Conservation (phyloP, 92 coral and sea anemone genomes). For the Porites divaricata region DNA sequence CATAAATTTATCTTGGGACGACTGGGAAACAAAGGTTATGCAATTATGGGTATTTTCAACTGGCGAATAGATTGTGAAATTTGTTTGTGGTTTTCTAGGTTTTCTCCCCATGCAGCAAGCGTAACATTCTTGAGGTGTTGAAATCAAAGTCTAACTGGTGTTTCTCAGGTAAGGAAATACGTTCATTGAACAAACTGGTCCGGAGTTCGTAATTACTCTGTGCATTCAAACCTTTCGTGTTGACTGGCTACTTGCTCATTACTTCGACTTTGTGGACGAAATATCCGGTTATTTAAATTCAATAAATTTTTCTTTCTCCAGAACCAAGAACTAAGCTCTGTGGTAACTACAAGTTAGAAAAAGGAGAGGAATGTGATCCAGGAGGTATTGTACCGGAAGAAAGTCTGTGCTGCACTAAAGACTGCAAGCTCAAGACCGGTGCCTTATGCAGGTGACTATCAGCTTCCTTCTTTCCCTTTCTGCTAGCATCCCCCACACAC, state of each 20-base stretch:
- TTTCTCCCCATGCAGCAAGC: slow-evolving; percentile 87
- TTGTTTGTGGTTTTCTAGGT: slow-evolving; percentile 45
- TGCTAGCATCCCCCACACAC: too few relatives aligned
- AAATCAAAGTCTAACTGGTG: slow-evolving; percentile 67
- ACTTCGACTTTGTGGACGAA: too few relatives aligned
- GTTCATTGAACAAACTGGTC: too few relatives aligned
- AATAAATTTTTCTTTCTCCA: slow-evolving; percentile 2
- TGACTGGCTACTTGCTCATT: too few relatives aligned
- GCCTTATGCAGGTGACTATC: slow-evolving; percentile 79
- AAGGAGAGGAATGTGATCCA: slow-evolving; percentile 89
- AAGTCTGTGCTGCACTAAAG: slow-evolving; percentile 74
- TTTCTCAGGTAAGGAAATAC: slow-evolving; percentile 59
- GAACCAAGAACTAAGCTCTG: slow-evolving; percentile 82
- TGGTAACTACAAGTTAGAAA: slow-evolving; percentile 89
- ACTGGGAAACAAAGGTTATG: too few relatives aligned
- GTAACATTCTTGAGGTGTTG: slow-evolving; percentile 71
- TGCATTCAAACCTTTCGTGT: too few relatives aligned
- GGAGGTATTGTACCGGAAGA: slow-evolving; percentile 70
- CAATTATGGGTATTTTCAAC: too few relatives aligned
- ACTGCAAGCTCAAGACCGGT: slow-evolving; percentile 66
- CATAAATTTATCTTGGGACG: too few relatives aligned
- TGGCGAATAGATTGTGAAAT: too few relatives aligned
- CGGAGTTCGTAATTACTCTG: too few relatives aligned
- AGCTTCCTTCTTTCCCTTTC: too few relatives aligned
- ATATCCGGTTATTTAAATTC: too few relatives aligned